phyloP scores from a whole-genome alignment of 2,888 invertebrate species.

The Cryptocephalus moraei region DNA sequence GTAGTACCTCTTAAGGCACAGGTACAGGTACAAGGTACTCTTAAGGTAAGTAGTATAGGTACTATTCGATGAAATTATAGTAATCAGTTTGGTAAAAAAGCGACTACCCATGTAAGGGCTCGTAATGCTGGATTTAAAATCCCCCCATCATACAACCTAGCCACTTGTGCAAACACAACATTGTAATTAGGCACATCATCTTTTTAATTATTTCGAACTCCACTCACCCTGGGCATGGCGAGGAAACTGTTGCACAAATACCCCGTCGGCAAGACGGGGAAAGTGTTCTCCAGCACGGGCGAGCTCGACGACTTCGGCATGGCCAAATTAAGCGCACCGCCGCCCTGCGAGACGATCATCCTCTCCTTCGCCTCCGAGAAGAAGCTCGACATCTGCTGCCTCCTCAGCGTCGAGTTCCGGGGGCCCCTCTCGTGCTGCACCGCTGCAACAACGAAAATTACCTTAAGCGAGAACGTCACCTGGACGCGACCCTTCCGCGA shows the following conservation, averaged over 20 bases:
- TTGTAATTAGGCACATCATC: no score
- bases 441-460: slow-evolving; percentile 50
- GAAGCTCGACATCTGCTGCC: slow-evolving; percentile 86
- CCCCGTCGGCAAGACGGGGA: slow-evolving; percentile 15
- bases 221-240: slow-evolving; percentile 21
- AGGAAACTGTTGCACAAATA: slow-evolving; percentile 14
- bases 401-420: slow-evolving; percentile 83
- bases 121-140: no score
- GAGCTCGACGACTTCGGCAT: slow-evolving; percentile 33
- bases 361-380: slow-evolving; percentile 51
- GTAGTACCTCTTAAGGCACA: no score
- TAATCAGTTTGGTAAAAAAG: no score
- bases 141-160: no score
- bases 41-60: no score
- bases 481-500: not conserved
- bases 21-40: no score
- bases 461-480: slow-evolving; percentile 6
- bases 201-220: no score
- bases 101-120: no score
- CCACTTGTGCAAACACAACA: no score
- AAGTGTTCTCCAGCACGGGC: slow-evolving; percentile 18
- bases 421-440: slow-evolving; percentile 98
- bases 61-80: no score
- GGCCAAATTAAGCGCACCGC: slow-evolving; percentile 42
- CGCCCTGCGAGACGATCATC: slow-evolving; percentile 28